Base-by-base conservation (phyloP, 1,140 invertebrate species). In the Platyscapa corneri region DNA sequence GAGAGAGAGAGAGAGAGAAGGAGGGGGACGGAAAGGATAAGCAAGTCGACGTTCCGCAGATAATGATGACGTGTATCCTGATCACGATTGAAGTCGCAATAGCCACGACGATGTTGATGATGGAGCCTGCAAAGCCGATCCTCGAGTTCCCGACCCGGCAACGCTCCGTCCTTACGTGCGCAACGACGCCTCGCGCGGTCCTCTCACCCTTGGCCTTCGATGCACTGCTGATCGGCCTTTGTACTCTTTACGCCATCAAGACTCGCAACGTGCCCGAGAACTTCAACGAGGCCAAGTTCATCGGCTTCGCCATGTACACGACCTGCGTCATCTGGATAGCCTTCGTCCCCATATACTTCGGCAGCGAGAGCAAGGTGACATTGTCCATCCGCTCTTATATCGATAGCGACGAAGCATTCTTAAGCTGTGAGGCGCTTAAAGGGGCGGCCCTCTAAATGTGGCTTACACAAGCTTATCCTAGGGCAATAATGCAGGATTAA, bases 281-380 rank as follows among this genome's bases (percentile, higher is more conserved):
- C 91, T 98, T 98, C 90, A 98, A 98, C 92, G 96, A 97, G 90
- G 96, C 96, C 0, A 97, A 97, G 91, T 97, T 96, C 89, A 97
- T 97, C 86, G 96, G 96, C 23, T 97, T 97, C 87, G 96, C 96
- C 5, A 97, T 97, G 96, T 98, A 98, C 90, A 97, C 97, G 0
- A 98, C 97, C 0, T 96, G 97, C 87, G 96, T 98, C 27, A 97
- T 97, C 85, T 98, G 97, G 97, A 93, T 97, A 37, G 97, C 97
- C n/a, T 98, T 98, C 91, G 94, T 97, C 16, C 96, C 97, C 3
- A 97, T 98, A 85, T 97, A 97, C 92, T 97, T 95, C 90, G 97
- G 97, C 6, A 96, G 96, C 79, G 95, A 96, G 84, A 94, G 95
- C 79, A 96, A 96, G 91, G 95, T 95, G 39, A 74, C 42, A 0